A percentile compares a stretch with the other conserved stretches of the same genome.
phyloP scores from a whole-genome alignment of 1,140 invertebrate species.

The Drosophila seguyi region DNA sequence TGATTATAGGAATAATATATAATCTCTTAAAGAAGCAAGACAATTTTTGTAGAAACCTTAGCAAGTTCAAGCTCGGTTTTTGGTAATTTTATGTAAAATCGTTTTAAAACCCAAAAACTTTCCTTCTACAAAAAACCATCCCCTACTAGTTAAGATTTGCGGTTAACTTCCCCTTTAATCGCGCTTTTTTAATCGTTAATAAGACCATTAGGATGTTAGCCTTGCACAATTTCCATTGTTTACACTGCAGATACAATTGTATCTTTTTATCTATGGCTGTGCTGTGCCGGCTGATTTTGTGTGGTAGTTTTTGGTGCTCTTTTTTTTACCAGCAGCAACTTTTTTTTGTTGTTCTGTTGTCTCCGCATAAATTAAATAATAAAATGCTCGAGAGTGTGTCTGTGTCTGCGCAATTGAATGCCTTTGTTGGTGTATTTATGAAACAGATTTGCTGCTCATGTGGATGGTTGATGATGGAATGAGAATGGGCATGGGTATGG shows the following conservation, averaged over 20 bases:
- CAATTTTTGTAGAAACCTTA: too few relatives aligned
- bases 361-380: conserved; percentile 84
- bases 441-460: conserved; percentile 71
- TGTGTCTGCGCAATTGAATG: conserved; percentile 58
- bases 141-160: background rate
- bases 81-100: too few relatives aligned
- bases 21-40: too few relatives aligned
- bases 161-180: background rate
- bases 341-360: conserved; percentile 50
- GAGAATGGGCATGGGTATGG: conserved; percentile 5
- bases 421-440: conserved; percentile 44
- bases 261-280: conserved; percentile 49
- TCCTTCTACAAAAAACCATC: background rate
- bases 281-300: conserved; percentile 35
- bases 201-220: conserved; percentile 2
- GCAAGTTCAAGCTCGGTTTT: too few relatives aligned
- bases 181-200: conserved; percentile 1
- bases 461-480: conserved; percentile 71
- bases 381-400: conserved; percentile 64
- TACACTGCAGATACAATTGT: conserved; percentile 46
- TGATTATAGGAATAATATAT: too few relatives aligned
- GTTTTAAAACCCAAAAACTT: background rate
- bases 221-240: conserved; percentile 45
- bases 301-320: conserved; percentile 51
- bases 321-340: conserved; percentile 65